phyloP scores from a whole-genome alignment of 2,113 vertebrate species.

The Thunnus maccoyii region DNA sequence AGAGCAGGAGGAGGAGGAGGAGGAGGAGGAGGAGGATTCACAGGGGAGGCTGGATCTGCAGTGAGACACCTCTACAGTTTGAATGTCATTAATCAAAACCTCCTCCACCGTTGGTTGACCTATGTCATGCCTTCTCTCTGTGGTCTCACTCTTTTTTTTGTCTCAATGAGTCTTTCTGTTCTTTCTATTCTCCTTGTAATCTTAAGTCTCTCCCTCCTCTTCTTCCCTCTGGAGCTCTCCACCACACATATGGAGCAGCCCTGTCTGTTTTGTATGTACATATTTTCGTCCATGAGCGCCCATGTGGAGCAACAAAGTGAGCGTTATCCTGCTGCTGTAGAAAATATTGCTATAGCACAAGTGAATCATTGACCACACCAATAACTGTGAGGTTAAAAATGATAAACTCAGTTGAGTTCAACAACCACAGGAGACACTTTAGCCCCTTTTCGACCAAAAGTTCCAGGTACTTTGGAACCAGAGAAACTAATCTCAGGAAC shows the following conservation, averaged over 20 bases:
- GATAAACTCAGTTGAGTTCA: too few species aligned
- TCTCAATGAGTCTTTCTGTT: neutral
- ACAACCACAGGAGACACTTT: too few species aligned
- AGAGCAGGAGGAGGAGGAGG: constrained; percentile 9
- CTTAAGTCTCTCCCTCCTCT: neutral
- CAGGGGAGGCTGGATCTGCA: constrained; percentile 33
- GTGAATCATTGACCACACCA: too few species aligned
- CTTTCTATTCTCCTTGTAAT: neutral
- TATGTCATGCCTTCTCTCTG: neutral
- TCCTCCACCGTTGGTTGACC: constrained; percentile 18
- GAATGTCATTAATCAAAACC: constrained; percentile 31
- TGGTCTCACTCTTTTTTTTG: neutral
- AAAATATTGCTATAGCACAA: too few species aligned
- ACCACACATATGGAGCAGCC: neutral
- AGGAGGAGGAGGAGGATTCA: constrained; percentile 24
- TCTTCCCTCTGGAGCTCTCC: neutral
- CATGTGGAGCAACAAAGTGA: too few species aligned
- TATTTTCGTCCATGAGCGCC: too few species aligned
- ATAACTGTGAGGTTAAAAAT: too few species aligned
- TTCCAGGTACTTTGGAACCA: too few species aligned
- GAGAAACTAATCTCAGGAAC: too few species aligned
- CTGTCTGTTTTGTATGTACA: too few species aligned
- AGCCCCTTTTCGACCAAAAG: too few species aligned
- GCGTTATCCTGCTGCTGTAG: too few species aligned
- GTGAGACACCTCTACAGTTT: constrained; percentile 51